phyloP scores from a whole-genome alignment of 2,888 invertebrate genomes.

The Mimachlamys varia region DNA sequence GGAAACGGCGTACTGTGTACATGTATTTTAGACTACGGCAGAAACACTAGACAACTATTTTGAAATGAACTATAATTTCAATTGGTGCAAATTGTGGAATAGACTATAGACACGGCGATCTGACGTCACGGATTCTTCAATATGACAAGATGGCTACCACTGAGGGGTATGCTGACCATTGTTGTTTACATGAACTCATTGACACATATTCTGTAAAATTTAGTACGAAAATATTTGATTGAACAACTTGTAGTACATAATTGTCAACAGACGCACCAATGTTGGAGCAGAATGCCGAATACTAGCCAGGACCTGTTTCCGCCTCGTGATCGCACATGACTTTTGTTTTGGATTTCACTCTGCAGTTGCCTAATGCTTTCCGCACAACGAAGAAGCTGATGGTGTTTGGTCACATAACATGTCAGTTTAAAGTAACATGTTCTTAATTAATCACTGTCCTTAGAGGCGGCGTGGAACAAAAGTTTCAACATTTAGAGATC shows the following conservation, averaged over 20 bases:
- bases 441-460: background rate
- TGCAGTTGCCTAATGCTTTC: background rate
- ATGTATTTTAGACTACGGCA: too few relatives aligned
- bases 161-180: conserved; percentile 17
- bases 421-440: background rate
- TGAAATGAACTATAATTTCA: background rate
- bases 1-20: too few relatives aligned
- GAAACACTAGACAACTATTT: too few relatives aligned
- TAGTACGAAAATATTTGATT: background rate
- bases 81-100: background rate
- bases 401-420: conserved; percentile 33
- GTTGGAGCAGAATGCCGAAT: background rate
- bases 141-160: conserved; percentile 36
- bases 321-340: conserved; percentile 26
- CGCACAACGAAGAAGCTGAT: conserved; percentile 15
- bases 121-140: conserved; percentile 23
- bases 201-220: background rate
- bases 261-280: background rate
- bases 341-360: conserved; percentile 14
- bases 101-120: background rate
- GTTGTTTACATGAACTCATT: background rate
- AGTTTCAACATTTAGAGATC: too few relatives aligned
- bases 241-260: background rate
- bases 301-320: background rate
- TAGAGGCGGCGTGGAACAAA: background rate